Evolutionary conservation across 2,888 invertebrate genomes (phyloP), one percentile per base, ranked within the genome.

Genomic region (Drosophila maculinotata): DNA sequence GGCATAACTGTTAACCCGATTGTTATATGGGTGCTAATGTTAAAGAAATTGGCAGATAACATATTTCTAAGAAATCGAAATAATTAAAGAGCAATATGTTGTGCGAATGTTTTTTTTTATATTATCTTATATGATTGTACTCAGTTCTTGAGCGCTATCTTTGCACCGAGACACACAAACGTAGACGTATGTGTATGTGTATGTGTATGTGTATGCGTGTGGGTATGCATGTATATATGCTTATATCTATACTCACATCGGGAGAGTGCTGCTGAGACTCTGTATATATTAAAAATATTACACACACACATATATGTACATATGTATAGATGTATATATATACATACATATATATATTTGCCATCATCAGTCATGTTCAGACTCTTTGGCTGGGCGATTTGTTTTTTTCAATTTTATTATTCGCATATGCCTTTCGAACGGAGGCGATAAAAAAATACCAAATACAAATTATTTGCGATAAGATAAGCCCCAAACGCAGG

Each of bases 1-100:
- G 51, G 10, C 12, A 35, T 36, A 25, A 26, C 25, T 42, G 31
- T 52, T 65, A 56, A 52, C 36, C 51, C 51, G 48, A 65, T 60
- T 56, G 66, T 25, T 59, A 48, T 52, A 53, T 51, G 60, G 54
- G 20, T 47, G 31, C 48, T 48, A 57, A 56, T 47, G 41, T 41
- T 57, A 41, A 28, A 63, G 38, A 36, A 41, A 45, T 35, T 58
- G 31, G 15, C 48, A 77, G 89, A 89, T 90, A 89, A 90, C 70
- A 70, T 47, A 71, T 36, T 90, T 89, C 86, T 74, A 41, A 76
- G 89, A 89, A 90, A 75, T 85, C 45, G 52, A 68, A 83, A 63
- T 70, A 78, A 85, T 81, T 80, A 74, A 74, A 80, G 71, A 56
- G 75, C 80, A 79, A 78, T 79, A 70, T 74, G 77, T 79, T 77